Conservation (phyloP, 2,113 vertebrate genomes). For the Dasyornis broadbenti region DNA sequence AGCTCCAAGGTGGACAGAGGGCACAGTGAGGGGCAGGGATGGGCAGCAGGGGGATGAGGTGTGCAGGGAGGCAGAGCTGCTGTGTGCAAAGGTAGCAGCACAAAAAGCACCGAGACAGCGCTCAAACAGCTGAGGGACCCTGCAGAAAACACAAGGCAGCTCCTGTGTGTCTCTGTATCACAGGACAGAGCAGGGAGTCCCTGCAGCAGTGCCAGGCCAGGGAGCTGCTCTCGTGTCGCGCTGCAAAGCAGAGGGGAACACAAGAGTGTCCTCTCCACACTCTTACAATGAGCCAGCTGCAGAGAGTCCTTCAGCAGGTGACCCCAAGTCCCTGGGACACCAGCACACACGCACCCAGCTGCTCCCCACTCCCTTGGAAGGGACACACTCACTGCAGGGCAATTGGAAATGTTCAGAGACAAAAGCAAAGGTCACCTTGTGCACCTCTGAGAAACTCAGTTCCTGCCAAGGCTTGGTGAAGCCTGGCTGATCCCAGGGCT, state of each 20-base stretch:
- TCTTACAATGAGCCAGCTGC: not conserved
- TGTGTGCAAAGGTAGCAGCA: not conserved
- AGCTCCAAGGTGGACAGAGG: not conserved
- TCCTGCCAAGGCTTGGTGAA: not conserved
- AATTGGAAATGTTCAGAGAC: not conserved
- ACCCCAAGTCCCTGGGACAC: not conserved
- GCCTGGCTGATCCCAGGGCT: not conserved
- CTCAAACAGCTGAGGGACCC: not conserved
- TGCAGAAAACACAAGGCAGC: not conserved
- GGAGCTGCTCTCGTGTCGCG: not conserved
- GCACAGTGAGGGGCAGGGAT: not conserved
- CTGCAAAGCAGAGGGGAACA: not conserved
- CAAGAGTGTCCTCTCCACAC: not conserved
- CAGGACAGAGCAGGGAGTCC: constrained; percentile 35
- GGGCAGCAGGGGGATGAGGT: not conserved
- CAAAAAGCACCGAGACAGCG: not conserved
- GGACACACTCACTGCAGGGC: not conserved
- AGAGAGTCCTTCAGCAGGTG: not conserved
- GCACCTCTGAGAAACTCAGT: not conserved
- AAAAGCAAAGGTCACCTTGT: not conserved
- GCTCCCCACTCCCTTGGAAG: not conserved
- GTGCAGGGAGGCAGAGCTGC: not conserved
- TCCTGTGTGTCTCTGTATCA: constrained; percentile 1
- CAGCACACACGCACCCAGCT: not conserved
- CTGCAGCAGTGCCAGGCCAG: constrained; percentile 33